Percentiles rank a stretch among this genome's conserved stretches.
Conservation (phyloP, 2,113 vertebrate genomes). For the Ophiodon elongatus region DNA sequence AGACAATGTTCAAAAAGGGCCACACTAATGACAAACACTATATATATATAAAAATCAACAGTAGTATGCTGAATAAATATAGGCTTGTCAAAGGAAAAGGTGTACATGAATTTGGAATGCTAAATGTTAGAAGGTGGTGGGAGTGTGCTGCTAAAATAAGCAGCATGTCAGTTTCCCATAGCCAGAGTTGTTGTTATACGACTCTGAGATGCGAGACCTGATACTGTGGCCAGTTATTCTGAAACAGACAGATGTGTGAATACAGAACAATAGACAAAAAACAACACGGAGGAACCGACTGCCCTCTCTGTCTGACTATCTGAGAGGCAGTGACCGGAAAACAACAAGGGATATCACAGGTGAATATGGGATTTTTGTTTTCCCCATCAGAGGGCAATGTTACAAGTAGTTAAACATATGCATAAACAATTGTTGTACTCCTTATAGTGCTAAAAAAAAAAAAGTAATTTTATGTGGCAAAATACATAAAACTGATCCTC, state of each 20-base stretch:
- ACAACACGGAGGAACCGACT: constrained; percentile 67
- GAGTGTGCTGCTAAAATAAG: constrained; percentile 49
- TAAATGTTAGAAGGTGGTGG: constrained; percentile 33
- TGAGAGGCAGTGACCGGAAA: constrained; percentile 60
- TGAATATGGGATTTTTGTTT: background rate
- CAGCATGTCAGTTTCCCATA: constrained; percentile 71
- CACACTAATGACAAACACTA: background rate
- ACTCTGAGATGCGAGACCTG: constrained; percentile 75
- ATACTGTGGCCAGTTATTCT: constrained; percentile 80
- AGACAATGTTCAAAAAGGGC: background rate
- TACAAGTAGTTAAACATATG: background rate
- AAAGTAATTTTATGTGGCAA: background rate
- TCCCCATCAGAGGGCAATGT: background rate
- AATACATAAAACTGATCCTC: background rate
- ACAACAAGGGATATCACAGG: constrained; percentile 12
- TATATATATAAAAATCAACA: constrained; percentile 9
- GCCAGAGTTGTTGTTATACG: constrained; percentile 71
- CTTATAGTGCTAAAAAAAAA: background rate
- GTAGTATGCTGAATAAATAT: constrained; percentile 18
- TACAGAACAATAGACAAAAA: constrained; percentile 70
- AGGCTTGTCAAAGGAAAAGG: background rate
- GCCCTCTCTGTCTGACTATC: constrained; percentile 59
- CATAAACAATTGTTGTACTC: background rate
- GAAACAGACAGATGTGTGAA: constrained; percentile 72
- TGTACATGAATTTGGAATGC: constrained; percentile 7